These are phyloP conservation scores for Steinernema scapterisci DNA, from an alignment of 2,888 invertebrate species.

Conservation along the genomic window DNA sequence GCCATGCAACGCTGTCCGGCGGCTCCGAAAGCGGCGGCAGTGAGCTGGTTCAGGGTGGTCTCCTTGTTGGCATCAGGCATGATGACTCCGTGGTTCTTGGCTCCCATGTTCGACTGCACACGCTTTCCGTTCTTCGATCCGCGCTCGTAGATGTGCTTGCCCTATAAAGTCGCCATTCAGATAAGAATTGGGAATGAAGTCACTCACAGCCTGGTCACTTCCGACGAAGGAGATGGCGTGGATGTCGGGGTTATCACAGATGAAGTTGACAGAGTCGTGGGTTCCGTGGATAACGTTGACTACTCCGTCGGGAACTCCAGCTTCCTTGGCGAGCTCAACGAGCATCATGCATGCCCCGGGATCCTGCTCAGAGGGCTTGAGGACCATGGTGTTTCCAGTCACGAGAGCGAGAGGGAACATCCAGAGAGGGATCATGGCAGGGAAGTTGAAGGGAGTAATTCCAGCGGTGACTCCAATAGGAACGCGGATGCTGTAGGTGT, in stretches of 20 bases:
- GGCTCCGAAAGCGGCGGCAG: conserved; percentile 96
- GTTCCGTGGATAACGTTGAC: conserved; percentile 95
- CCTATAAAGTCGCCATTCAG: conserved; percentile 72
- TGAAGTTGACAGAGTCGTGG: conserved; percentile 90
- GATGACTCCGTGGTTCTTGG: conserved; percentile 96
- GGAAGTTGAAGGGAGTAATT: conserved; percentile 98
- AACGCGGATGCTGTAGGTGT: conserved; percentile 86
- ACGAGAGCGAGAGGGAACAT: conserved; percentile 76
- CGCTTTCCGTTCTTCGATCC: conserved; percentile 89
- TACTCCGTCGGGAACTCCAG: conserved; percentile 92
- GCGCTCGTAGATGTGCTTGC: conserved; percentile 90
- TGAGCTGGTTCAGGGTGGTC: conserved; percentile 81
- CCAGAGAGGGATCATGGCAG: conserved; percentile 99
- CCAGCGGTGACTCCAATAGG: conserved; percentile 93
- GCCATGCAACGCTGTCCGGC: conserved; percentile 99
- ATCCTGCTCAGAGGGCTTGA: conserved; percentile 95
- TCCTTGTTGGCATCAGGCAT: conserved; percentile 97
- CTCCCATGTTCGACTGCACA: conserved; percentile 98
- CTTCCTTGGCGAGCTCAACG: conserved; percentile 87
- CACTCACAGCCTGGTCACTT: conserved; percentile 83
- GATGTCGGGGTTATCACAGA: conserved; percentile 93
- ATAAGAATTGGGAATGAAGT: background rate
- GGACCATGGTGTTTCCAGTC: conserved; percentile 90
- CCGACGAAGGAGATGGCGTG: conserved; percentile 97
- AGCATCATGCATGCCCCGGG: conserved; percentile 94